A percentile compares a stretch with the other conserved stretches of the same genome.
phyloP scores from a whole-genome alignment of 2,797 vertebrate genomes.

The Typhlichthys eigenmanni region DNA sequence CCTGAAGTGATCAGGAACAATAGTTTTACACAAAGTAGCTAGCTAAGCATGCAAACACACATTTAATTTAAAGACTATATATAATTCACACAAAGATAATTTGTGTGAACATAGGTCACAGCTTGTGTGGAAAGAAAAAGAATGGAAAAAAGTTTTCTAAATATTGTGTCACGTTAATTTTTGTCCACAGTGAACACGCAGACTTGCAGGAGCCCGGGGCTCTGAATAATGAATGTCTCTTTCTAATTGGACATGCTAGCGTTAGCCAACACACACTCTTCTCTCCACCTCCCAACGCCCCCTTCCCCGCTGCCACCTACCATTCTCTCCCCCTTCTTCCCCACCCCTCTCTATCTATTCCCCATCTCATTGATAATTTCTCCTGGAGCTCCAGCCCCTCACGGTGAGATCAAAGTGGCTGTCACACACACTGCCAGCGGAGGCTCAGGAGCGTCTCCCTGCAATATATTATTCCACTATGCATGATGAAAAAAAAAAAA shows the following conservation, averaged over 20 bases:
- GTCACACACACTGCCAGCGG: conserved; percentile 74
- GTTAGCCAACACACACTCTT: conserved; percentile 26
- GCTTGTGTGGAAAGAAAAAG: conserved; percentile 1
- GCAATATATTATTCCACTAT: conserved; percentile 72
- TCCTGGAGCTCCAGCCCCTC: conserved; percentile 75
- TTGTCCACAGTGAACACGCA: conserved; percentile 32
- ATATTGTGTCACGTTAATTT: conserved; percentile 31
- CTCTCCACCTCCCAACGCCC: conserved; percentile 4
- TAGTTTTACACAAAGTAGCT: too few relatives aligned
- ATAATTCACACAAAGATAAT: conserved; percentile 9
- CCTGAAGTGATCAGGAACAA: background rate
- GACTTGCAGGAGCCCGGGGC: conserved; percentile 38
- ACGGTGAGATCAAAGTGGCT: conserved; percentile 78
- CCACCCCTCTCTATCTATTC: conserved; percentile 41
- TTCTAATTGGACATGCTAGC: conserved; percentile 70
- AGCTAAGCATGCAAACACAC: conserved; percentile 5
- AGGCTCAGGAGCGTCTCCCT: conserved; percentile 70
- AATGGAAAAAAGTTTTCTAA: conserved; percentile 4
- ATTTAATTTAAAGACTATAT: background rate
- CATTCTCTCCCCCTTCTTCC: conserved; percentile 33
- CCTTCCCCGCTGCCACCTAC: conserved; percentile 16
- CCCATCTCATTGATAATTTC: conserved; percentile 80
- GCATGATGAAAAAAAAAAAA: conserved; percentile 69
- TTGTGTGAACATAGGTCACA: conserved; percentile 4
- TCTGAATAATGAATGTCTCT: conserved; percentile 68